phyloP scores from a whole-genome alignment of 2,797 vertebrate species.

The Spea hammondii region DNA sequence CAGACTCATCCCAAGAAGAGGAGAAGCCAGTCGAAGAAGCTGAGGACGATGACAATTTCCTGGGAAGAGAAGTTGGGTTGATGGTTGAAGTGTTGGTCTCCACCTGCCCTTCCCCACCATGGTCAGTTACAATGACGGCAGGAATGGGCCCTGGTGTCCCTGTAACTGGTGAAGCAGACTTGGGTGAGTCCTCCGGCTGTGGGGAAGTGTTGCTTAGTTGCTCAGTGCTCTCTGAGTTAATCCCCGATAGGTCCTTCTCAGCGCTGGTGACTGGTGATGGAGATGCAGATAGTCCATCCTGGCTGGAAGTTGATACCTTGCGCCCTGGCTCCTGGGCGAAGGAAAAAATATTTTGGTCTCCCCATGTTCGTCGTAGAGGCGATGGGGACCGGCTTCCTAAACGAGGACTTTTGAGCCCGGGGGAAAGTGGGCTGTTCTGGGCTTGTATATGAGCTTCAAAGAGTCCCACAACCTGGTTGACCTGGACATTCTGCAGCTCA shows the following conservation, averaged over 20 bases:
- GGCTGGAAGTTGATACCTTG: conserved; percentile 21
- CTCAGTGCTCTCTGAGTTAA: background rate
- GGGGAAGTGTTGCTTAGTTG: background rate
- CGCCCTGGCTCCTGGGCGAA: background rate
- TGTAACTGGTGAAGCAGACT: conserved; percentile 6
- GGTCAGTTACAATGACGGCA: conserved; percentile 88
- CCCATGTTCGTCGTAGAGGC: conserved; percentile 24
- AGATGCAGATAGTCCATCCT: conserved; percentile 20
- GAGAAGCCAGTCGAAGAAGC: conserved; percentile 96
- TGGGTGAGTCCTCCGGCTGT: conserved; percentile 29
- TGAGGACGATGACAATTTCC: conserved; percentile 95
- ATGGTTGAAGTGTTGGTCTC: conserved; percentile 67
- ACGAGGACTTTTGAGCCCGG: conserved; percentile 77
- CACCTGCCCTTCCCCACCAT: conserved; percentile 67
- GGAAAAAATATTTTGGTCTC: background rate
- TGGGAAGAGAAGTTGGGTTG: conserved; percentile 64
- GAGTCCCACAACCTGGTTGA: conserved; percentile 84
- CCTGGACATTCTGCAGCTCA: conserved; percentile 90
- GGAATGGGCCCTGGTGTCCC: conserved; percentile 69
- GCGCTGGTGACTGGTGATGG: background rate
- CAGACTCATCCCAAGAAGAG: conserved; percentile 95
- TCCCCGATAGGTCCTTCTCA: conserved; percentile 13
- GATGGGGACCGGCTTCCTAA: conserved; percentile 64
- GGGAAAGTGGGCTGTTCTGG: conserved; percentile 62
- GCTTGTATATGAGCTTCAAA: conserved; percentile 94